phyloP scores from a whole-genome alignment of 2,888 invertebrate genomes.

The Caenorhabditis wallacei region DNA sequence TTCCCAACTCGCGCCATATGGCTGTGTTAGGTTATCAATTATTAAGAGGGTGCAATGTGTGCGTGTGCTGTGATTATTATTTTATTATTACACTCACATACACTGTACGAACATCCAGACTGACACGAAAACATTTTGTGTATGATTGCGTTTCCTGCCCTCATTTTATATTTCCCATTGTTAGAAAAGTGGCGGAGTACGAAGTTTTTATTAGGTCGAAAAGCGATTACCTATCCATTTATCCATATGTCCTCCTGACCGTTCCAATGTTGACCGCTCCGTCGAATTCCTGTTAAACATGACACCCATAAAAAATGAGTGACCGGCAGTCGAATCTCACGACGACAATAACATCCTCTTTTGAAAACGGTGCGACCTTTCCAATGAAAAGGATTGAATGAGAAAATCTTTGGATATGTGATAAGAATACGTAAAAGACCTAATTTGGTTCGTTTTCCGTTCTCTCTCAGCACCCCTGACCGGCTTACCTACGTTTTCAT shows the following conservation, averaged over 20 bases:
- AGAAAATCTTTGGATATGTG: constrained; percentile 5
- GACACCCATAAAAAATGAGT: constrained; percentile 38
- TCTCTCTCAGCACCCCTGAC: neutral
- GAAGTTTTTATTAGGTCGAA: constrained; percentile 48
- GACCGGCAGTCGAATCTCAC: neutral
- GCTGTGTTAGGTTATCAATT: constrained; percentile 61
- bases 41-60: constrained; percentile 45
- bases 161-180: neutral
- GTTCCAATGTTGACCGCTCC: neutral
- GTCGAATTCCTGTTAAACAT: constrained; percentile 3
- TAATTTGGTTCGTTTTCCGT: neutral
- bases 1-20: constrained; percentile 61
- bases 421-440: constrained; percentile 4
- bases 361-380: constrained; percentile 41
- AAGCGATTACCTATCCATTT: constrained; percentile 45
- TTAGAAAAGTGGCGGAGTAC: constrained; percentile 21
- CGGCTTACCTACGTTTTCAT: constrained; percentile 5
- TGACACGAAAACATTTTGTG: constrained; percentile 18
- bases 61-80: constrained; percentile 54
- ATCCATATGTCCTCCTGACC: constrained; percentile 35
- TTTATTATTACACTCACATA: constrained; percentile 48
- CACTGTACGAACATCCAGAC: constrained; percentile 24
- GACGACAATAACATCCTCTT: neutral
- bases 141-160: constrained; percentile 8
- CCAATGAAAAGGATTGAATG: constrained; percentile 26